Evolutionary conservation across 2,113 vertebrate genomes (phyloP), one percentile per base, ranked within the genome.

Genomic region (Myrmophylax atrothorax): DNA sequence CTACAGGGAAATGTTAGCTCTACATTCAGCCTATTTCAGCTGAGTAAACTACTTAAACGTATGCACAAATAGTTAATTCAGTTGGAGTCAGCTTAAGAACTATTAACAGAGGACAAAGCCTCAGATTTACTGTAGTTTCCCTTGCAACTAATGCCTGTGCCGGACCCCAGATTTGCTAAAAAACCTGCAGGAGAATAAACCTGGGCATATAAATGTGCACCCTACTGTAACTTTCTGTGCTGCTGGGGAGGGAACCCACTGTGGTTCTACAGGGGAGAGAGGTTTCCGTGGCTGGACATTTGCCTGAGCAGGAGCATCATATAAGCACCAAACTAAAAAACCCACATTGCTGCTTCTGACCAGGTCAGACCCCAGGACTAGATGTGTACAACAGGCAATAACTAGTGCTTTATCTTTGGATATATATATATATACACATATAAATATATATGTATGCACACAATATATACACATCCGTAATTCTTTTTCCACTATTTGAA

Each of bases 41-140:
- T 79, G 26, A 90, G 29, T 33, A 55, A 83, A 88, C 62, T 38
- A 38, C 72, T 85, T 72, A 62, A 80, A 52, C 23, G 26, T 15
- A 50, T 14, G 31, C 0, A 0, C 33, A 66, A 76, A 68, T 33
- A 67, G 63, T 55, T 84, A 28, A 29, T 67, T 94, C 82, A 56
- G 13, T 50, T 77, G 60, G 56, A 29, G 50, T 84, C 74, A 90
- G 33, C 50, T 94, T 87, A 90, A 67, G 74, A 84, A 84, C 55
- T 78, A 78, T 49, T 84, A 82, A 53, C 40, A 92, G 88, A 81
- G 60, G 50, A 89, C 14, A 13, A 91, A 92, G 62, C 28, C 78
- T 83, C 56, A 62, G 37, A 63, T 77, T 76, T 56, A n/a, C 18
- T 31, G 46, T 4, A 72, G 77, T 23, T 78, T 81, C n/a, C 38